Conservation (phyloP, 92 coral and sea anemone genomes). For the Epizoanthus illoricatus region DNA sequence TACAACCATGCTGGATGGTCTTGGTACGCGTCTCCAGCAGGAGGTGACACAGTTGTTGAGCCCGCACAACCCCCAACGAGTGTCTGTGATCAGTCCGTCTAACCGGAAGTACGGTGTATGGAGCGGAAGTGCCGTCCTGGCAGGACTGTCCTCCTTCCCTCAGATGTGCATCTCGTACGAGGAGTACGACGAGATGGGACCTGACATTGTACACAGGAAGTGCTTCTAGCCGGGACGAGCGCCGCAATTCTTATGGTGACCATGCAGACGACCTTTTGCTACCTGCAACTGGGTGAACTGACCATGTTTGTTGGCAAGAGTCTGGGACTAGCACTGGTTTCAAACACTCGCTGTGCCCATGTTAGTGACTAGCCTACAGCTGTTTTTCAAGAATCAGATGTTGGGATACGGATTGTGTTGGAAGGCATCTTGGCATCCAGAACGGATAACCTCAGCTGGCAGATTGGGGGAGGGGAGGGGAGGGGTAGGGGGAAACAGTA, state of each 20-base stretch:
- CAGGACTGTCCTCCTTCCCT: constrained; percentile 79
- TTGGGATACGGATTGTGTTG: no score
- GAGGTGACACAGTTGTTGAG: constrained; percentile 75
- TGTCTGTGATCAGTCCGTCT: constrained; percentile 74
- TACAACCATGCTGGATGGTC: constrained; percentile 87
- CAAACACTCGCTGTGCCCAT: no score
- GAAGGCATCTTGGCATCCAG: no score
- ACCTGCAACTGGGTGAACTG: no score
- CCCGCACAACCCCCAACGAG: constrained; percentile 73
- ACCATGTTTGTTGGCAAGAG: no score
- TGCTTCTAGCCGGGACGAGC: constrained; percentile 58
- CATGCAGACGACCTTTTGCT: background rate
- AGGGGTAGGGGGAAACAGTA: no score
- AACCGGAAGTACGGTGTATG: constrained; percentile 86
- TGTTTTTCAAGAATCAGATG: no score
- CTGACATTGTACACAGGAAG: constrained; percentile 88
- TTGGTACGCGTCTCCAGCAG: constrained; percentile 76
- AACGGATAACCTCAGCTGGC: no score
- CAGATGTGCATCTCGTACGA: constrained; percentile 85
- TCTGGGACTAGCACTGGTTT: no score
- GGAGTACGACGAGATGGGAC: constrained; percentile 96
- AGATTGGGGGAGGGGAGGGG: no score
- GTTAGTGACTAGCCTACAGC: no score
- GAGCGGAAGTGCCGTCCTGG: constrained; percentile 92
- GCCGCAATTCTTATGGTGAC: background rate